Percentiles rank a stretch among this genome's conserved stretches.
Evolutionary conservation across 2,888 invertebrate genomes (phyloP).

Genomic region (Sarcophaga subvicina): DNA sequence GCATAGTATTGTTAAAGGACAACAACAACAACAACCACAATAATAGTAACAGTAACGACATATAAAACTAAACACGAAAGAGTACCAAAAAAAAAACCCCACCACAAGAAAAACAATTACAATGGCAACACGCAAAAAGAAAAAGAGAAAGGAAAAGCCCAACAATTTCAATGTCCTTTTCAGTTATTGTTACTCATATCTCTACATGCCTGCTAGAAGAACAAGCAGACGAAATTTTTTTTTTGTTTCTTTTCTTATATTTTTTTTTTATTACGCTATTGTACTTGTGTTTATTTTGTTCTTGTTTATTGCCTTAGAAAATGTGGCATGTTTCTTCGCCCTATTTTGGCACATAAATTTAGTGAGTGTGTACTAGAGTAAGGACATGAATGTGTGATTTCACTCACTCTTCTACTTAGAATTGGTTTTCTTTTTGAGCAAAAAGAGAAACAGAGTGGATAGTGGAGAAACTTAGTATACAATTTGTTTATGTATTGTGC

Average conservation of each 20-base stretch:
- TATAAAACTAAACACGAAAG: not conserved
- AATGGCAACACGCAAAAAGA: constrained; percentile 5
- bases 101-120: not conserved
- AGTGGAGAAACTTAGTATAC: no score
- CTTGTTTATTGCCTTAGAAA: constrained; percentile 11
- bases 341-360: constrained; percentile 37
- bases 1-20: constrained; percentile 26
- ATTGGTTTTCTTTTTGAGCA: no score
- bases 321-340: not conserved
- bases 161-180: constrained; percentile 57
- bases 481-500: no score
- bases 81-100: not conserved
- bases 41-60: not conserved
- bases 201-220: not conserved
- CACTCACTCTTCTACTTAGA: no score
- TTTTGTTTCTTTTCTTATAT: not conserved
- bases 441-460: no score
- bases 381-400: no score
- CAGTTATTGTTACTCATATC: constrained; percentile 9
- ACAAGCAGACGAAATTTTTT: constrained; percentile 7
- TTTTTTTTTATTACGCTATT: not conserved
- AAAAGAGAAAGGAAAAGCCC: no score
- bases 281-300: no score
- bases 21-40: constrained; percentile 1
- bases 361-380: no score